phyloP scores from a whole-genome alignment of 2,113 vertebrate genomes.

The Albula glossodonta region DNA sequence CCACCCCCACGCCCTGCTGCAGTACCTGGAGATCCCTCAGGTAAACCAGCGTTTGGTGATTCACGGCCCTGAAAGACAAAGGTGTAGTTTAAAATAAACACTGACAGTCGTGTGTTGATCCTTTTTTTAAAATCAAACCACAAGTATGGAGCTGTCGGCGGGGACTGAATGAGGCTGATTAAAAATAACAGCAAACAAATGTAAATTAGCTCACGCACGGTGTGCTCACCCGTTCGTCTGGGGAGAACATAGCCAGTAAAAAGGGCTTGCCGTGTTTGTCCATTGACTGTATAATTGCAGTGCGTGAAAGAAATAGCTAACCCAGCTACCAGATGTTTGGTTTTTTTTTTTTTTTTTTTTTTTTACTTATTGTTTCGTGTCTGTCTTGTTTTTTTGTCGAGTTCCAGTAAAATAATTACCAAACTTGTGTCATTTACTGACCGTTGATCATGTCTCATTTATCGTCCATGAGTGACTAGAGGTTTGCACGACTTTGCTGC shows the following conservation, averaged over 20 bases:
- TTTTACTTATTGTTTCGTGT: not conserved
- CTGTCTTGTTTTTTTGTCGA: not conserved
- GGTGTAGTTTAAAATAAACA: not conserved
- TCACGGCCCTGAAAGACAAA: not conserved
- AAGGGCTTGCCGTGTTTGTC: not conserved
- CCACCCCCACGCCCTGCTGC: not conserved
- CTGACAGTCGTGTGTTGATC: not conserved
- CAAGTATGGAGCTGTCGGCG: not conserved
- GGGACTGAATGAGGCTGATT: not conserved
- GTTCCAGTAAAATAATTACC: not conserved
- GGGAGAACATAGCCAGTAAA: not conserved
- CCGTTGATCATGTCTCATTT: not conserved
- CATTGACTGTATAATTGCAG: not conserved
- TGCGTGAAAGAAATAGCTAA: not conserved
- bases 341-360: not conserved
- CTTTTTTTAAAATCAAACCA: not conserved
- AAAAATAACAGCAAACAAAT: not conserved
- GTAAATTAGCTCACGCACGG: slow-evolving; percentile 19
- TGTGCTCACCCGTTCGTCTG: not conserved
- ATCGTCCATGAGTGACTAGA: not conserved
- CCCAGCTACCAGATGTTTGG: not conserved
- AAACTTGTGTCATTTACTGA: not conserved
- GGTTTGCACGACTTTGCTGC: slow-evolving; percentile 7
- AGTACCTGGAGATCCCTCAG: not conserved
- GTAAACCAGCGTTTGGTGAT: not conserved